phyloP scores from a whole-genome alignment of 1,140 invertebrate genomes.

The Neodiprion fabricii region DNA sequence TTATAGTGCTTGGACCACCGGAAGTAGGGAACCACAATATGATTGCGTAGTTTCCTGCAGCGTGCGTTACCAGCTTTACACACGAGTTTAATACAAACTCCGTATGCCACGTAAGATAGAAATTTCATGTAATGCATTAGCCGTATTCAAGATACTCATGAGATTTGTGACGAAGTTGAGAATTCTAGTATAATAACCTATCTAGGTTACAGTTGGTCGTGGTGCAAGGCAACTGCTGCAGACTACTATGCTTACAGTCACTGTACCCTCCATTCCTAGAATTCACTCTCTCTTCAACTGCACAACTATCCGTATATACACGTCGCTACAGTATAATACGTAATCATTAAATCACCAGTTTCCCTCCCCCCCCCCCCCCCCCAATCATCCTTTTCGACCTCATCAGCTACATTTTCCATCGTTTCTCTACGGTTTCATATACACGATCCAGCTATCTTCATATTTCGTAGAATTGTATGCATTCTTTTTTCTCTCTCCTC shows the following conservation, averaged over 20 bases:
- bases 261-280: not conserved
- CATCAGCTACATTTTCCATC: no score
- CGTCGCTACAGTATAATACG: not conserved
- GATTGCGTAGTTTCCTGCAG: conserved; percentile 11
- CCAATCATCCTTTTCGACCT: no score
- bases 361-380: not conserved
- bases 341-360: not conserved
- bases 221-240: not conserved
- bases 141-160: not conserved
- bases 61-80: not conserved
- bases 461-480: no score
- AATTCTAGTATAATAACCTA: not conserved
- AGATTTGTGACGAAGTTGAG: not conserved
- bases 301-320: not conserved
- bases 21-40: conserved; percentile 10
- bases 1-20: not conserved
- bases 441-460: no score
- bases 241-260: not conserved
- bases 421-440: no score
- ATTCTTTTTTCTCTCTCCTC: no score
- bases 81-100: no score
- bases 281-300: not conserved
- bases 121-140: no score
- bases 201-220: not conserved
- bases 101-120: no score